Evolutionary conservation across 2,113 vertebrate genomes (phyloP).

Genomic region (Sylvia atricapilla): DNA sequence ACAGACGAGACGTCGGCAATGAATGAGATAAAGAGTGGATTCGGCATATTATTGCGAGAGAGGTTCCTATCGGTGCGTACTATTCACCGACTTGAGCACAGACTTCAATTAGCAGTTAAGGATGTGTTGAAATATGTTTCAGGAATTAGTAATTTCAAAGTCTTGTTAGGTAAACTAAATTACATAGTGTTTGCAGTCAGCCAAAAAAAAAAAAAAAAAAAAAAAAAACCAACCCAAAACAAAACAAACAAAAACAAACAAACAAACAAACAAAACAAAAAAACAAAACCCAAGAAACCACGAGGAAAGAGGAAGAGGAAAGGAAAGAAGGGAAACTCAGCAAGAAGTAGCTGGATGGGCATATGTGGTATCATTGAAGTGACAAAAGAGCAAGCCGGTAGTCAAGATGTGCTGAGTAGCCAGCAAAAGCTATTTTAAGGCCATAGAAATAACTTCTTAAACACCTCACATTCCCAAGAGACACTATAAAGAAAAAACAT

Average conservation of each 20-base stretch:
- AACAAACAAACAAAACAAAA: too few species aligned
- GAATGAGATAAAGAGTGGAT: conserved; percentile 51
- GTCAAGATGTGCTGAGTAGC: conserved; percentile 68
- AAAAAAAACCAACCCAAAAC: background rate
- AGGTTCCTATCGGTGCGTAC: conserved; percentile 45
- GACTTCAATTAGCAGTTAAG: conserved; percentile 75
- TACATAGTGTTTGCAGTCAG: conserved; percentile 45
- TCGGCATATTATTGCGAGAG: conserved; percentile 40
- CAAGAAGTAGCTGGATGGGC: conserved; percentile 65
- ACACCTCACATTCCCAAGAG: background rate
- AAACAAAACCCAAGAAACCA: background rate
- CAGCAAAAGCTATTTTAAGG: conserved; percentile 71
- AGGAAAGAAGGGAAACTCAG: conserved; percentile 33
- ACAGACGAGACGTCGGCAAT: conserved; percentile 41
- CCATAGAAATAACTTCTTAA: conserved; percentile 52
- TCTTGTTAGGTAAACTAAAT: conserved; percentile 58
- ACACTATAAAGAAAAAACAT: background rate
- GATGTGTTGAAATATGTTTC: conserved; percentile 67
- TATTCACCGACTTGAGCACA: conserved; percentile 44
- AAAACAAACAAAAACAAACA: too few species aligned
- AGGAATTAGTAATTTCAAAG: conserved; percentile 67
- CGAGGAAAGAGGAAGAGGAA: background rate
- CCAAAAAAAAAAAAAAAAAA: background rate
- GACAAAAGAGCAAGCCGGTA: conserved; percentile 60
- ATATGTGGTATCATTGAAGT: conserved; percentile 64